These are phyloP conservation scores for Arenicola marina DNA, from an alignment of 2,888 invertebrate genomes.

Conservation along the genomic window DNA sequence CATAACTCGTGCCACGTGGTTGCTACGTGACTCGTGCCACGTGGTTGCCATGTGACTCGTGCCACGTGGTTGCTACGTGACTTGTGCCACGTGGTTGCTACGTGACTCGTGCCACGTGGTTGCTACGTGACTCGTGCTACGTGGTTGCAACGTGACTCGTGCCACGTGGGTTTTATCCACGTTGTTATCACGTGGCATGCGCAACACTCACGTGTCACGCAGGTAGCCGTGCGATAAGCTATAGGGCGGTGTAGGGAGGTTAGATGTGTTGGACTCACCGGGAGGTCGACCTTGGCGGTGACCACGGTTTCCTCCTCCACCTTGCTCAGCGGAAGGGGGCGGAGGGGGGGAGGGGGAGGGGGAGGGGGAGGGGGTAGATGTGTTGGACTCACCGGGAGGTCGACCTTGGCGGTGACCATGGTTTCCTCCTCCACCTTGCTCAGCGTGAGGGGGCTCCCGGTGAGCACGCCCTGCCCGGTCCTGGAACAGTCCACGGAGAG, in stretches of 20 bases:
- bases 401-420: constrained; percentile 47
- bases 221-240: not conserved
- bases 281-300: constrained; percentile 51
- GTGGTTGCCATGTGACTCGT: too few relatives aligned
- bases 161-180: too few relatives aligned
- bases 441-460: constrained; percentile 46
- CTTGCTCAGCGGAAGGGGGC: constrained; percentile 48
- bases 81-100: too few relatives aligned
- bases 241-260: not conserved
- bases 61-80: too few relatives aligned
- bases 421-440: constrained; percentile 46
- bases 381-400: constrained; percentile 44
- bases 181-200: too few relatives aligned
- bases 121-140: too few relatives aligned
- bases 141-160: too few relatives aligned
- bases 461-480: constrained; percentile 43
- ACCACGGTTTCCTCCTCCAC: constrained; percentile 39
- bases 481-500: constrained; percentile 50
- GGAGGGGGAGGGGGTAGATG: not conserved
- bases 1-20: too few relatives aligned
- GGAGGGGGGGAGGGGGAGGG: not conserved
- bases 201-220: too few relatives aligned
- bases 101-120: too few relatives aligned
- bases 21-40: too few relatives aligned
- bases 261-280: constrained; percentile 36